phyloP scores from a whole-genome alignment of 2,797 vertebrate genomes.

The Clarias pachynema region DNA sequence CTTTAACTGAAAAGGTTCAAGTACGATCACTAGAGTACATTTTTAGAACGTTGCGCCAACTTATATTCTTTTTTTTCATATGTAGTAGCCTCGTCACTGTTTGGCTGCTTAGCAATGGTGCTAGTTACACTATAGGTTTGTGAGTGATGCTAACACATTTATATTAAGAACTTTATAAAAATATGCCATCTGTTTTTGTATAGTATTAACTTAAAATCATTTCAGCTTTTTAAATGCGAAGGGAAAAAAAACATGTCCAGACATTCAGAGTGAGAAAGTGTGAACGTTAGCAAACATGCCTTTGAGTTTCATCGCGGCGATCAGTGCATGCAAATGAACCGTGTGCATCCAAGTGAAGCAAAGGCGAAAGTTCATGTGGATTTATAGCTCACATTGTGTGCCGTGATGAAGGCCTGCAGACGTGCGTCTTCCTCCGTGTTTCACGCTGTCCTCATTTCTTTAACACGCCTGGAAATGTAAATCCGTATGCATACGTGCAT shows the following conservation, averaged over 20 bases:
- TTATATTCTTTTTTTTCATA: neutral
- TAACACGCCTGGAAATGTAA: conserved; percentile 86
- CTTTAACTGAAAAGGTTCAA: neutral
- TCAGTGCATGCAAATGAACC: conserved; percentile 53
- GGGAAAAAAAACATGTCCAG: neutral
- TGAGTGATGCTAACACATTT: neutral
- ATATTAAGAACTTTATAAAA: no score
- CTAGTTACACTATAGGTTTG: neutral
- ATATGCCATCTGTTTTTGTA: neutral
- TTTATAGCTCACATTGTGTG: conserved; percentile 80
- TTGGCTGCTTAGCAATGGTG: neutral
- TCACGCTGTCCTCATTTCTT: conserved; percentile 75
- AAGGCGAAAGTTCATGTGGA: conserved; percentile 61
- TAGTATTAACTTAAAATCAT: neutral
- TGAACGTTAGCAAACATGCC: neutral
- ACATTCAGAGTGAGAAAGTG: neutral
- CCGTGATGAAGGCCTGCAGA: conserved; percentile 70
- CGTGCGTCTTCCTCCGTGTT: conserved; percentile 58
- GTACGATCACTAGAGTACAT: neutral
- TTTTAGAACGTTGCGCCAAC: neutral
- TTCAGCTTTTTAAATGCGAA: neutral
- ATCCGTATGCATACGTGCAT: conserved; percentile 76
- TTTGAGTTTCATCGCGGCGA: neutral
- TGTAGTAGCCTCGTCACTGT: neutral
- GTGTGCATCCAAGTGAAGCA: conserved; percentile 11